Evolutionary conservation across 2,797 vertebrate genomes (phyloP), one percentile per base, ranked within the genome.

Genomic region (Sandelia bainsii): DNA sequence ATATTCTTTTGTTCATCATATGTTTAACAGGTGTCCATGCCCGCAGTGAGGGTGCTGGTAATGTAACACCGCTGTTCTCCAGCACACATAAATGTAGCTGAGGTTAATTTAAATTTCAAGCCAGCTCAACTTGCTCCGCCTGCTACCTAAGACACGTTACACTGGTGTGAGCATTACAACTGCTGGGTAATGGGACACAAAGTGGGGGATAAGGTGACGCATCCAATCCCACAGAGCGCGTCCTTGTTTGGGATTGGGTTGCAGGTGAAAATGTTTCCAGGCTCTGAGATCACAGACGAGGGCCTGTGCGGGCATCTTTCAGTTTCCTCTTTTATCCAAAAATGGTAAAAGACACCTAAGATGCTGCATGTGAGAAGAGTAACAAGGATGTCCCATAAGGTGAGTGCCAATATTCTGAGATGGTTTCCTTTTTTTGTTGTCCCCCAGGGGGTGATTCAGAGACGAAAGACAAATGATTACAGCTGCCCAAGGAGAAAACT

Each of bases 31-130:
- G 85, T 80, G 84, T 85, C 79, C 80, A 85, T 82, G 75, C 75
- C 49, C 19, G 62, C 50, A 74, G 79, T 76, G 77, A 75, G 80
- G 79, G 72, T 75, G 68, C 37, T 5, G 63, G 93, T 94, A 94
- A 94, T 79, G 80, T 80, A 89, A 94, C 87, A 88, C 90, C 85
- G 61, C 64, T 85, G 83, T 83, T 89, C 80, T 65, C 84, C 82
- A 20, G 89, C 89, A 84, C 87, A 89, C 88, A 92, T 71, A 90
- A 91, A 91, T 90, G 93, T 89, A 69, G 52, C 88, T 86, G 87
- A 89, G 92, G 90, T 94, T 93, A 83, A 93, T 93, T 95, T 94
- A 94, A 90, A 94, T 94, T 91, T 91, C 91, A 93, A 83, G 62
- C 66, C 86, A 54, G 89, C 85, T 90, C 91, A 62, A 77, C 63